Conservation (phyloP, 1,140 invertebrate genomes). For the Caerostris darwini region DNA sequence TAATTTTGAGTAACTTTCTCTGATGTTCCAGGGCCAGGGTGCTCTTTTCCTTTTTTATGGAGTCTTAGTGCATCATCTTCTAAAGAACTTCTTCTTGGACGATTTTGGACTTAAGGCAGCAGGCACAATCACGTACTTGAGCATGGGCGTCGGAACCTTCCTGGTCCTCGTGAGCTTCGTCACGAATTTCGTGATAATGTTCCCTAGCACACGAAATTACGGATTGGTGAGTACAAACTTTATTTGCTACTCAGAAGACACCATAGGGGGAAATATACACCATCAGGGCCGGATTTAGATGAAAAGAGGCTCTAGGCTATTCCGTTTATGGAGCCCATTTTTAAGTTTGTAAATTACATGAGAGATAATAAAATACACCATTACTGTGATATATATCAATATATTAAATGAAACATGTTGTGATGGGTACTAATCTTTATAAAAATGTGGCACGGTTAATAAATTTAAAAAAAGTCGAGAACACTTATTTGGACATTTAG, state of each 20-base stretch:
- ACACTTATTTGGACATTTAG: too few relatives aligned
- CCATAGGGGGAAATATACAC: background rate
- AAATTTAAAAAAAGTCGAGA: too few relatives aligned
- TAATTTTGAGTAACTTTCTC: background rate
- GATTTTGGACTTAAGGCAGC: background rate
- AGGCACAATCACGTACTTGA: background rate
- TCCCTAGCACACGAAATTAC: background rate
- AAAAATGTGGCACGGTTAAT: too few relatives aligned
- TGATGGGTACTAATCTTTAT: too few relatives aligned
- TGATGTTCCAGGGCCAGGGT: background rate
- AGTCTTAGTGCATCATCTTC: background rate
- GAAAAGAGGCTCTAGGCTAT: too few relatives aligned
- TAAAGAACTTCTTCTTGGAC: conserved; percentile 5
- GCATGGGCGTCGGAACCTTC: background rate
- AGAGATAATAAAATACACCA: too few relatives aligned
- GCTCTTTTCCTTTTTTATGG: background rate
- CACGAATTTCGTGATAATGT: conserved; percentile 5
- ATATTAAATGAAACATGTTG: too few relatives aligned
- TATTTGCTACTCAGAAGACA: background rate
- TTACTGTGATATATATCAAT: too few relatives aligned
- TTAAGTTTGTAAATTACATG: too few relatives aligned
- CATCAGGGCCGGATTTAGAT: too few relatives aligned
- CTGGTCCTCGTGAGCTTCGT: background rate
- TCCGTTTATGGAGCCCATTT: too few relatives aligned
- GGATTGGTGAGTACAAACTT: background rate